phyloP scores from a whole-genome alignment of 2,888 invertebrate genomes.

The Cybosia mesomella region DNA sequence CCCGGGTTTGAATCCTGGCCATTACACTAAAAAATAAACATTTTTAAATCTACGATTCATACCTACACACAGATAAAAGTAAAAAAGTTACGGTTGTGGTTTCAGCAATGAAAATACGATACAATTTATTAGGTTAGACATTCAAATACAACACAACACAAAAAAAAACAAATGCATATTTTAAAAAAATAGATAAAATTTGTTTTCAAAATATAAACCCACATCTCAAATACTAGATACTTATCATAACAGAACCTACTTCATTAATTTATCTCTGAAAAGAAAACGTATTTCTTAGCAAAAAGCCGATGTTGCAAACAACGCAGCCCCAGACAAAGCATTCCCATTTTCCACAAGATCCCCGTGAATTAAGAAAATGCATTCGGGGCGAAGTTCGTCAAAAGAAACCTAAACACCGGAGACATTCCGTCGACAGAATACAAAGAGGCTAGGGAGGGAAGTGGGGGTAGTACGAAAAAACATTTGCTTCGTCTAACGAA shows the following conservation, averaged over 20 bases:
- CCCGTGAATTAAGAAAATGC: slow-evolving; percentile 65
- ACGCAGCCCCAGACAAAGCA: slow-evolving; percentile 38
- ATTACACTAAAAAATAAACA: no score
- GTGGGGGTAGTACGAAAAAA: slow-evolving; percentile 66
- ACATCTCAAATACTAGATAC: neutral
- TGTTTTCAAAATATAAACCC: neutral
- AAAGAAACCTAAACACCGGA: slow-evolving; percentile 81
- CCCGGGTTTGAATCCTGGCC: no score
- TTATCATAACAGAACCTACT: slow-evolving; percentile 11
- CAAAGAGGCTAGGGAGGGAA: slow-evolving; percentile 61
- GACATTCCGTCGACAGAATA: slow-evolving; percentile 78
- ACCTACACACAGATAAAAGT: no score
- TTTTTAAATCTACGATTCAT: no score
- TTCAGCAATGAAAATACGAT: no score
- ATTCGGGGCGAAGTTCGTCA: slow-evolving; percentile 77
- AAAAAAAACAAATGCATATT: neutral
- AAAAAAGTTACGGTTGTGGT: no score
- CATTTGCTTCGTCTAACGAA: slow-evolving; percentile 83
- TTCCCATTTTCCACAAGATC: slow-evolving; percentile 50
- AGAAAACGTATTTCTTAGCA: slow-evolving; percentile 24
- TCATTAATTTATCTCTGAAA: slow-evolving; percentile 17
- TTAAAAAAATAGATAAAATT: no score
- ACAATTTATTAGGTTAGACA: no score
- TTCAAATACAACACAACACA: no score
- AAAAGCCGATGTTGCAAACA: slow-evolving; percentile 31